Conservation (phyloP, 2,888 invertebrate genomes). For the Cylloceria caligata region DNA sequence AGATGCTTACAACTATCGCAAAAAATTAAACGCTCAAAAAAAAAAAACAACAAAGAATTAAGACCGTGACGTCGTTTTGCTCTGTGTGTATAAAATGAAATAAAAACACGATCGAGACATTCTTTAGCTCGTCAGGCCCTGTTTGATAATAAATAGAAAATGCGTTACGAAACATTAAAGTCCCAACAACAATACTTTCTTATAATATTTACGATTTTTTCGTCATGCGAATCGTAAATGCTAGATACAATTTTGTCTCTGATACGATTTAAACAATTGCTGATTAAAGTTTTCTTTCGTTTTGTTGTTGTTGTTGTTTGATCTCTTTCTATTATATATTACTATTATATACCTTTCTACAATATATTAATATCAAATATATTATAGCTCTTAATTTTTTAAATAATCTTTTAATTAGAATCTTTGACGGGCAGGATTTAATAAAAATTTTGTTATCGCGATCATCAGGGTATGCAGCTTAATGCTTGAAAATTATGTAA, state of each 20-base stretch:
- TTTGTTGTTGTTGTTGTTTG: constrained; percentile 7
- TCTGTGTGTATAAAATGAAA: constrained; percentile 22
- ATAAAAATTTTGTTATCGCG: constrained; percentile 24
- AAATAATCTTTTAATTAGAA: constrained; percentile 60
- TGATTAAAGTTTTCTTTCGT: constrained; percentile 11
- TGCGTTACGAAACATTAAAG: constrained; percentile 50
- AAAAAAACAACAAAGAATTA: background rate
- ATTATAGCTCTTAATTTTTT: constrained; percentile 69
- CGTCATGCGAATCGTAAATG: constrained; percentile 15
- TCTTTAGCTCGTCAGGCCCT: constrained; percentile 20
- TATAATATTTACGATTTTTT: constrained; percentile 6
- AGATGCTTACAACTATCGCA: constrained; percentile 41
- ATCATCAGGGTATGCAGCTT: constrained; percentile 5
- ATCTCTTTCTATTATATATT: constrained; percentile 69
- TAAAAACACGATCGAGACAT: constrained; percentile 22
- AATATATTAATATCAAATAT: constrained; percentile 76
- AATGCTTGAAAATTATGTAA: constrained; percentile 13
- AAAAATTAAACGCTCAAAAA: constrained; percentile 45
- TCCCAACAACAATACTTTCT: constrained; percentile 46
- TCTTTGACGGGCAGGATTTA: constrained; percentile 54
- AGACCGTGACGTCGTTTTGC: constrained; percentile 13
- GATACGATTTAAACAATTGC: constrained; percentile 26
- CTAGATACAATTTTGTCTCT: constrained; percentile 55
- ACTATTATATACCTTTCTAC: constrained; percentile 71
- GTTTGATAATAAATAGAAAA: constrained; percentile 53